Evolutionary conservation across 2,888 invertebrate species (phyloP), one percentile per base, ranked within the genome.

Genomic region (Sarcophaga variegata): DNA sequence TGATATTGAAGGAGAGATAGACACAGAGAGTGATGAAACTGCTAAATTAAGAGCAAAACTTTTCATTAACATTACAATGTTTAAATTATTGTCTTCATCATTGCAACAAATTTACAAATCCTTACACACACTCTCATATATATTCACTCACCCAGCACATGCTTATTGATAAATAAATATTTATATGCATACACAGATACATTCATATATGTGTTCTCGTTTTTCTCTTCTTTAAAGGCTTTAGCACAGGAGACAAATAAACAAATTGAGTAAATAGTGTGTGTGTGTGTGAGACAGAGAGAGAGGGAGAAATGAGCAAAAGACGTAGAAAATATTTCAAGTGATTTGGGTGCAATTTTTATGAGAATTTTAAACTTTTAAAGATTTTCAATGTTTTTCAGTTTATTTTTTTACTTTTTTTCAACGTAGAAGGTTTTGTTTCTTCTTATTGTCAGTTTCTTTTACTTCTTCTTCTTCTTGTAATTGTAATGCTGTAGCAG

Each of bases 31-130:
- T 81, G 80, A 76, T 69, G 67, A 74, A 72, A 80, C 85, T 67
- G 85, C 10, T 92, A 91, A 92, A 90, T 91, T 91, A 90, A 90
- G 91, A 92, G 92, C 90, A 92, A 91, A 91, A 91, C 92, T 91
- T 54, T 92, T 92, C 92, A 91, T 92, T 92, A 92, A 90, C 90
- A 90, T 89, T 90, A 92, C 92, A 92, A 92, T 91, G 92, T 92
- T 91, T 89, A 91, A 92, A 92, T 92, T 92, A 92, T 91, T 92
- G 90, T 90, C 90, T 83, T 86, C 83, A 86, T 86, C 78, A 83
- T 78, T 70, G 59, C 59, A 14, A 54, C 54, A 54, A 72, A 45
- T 71, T 54, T 63, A 70, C 37, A 64, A 14, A 49, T 49, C 14
- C 37, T n/a, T n/a, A 77, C 47, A 59, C 0, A 5, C 54, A 22